A percentile compares a stretch with the other conserved stretches of the same genome.
Evolutionary conservation across 92 coral and sea anemone genomes (phyloP).

Genomic region (Paramuricea clavata): DNA sequence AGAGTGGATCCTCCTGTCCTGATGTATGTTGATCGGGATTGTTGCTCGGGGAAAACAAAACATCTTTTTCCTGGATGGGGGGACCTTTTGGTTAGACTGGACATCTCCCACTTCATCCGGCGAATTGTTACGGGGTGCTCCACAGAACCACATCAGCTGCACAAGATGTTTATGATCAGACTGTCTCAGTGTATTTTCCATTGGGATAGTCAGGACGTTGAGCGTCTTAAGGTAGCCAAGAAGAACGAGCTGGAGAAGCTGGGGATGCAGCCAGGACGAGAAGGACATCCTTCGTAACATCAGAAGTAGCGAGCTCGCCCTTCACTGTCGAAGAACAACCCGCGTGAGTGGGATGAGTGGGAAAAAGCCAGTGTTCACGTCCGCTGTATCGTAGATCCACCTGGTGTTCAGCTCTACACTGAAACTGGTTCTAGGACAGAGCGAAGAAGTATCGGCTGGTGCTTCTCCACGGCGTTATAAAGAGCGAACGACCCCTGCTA

Average conservation of each 20-base stretch:
- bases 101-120: conserved; percentile 57
- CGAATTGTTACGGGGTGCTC: no score
- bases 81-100: no score
- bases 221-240: not conserved
- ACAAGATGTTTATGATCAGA: conserved; percentile 47
- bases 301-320: conserved; percentile 58
- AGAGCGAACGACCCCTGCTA: conserved; percentile 39
- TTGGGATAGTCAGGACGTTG: conserved; percentile 13
- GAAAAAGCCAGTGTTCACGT: conserved; percentile 43
- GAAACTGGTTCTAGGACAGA: no score
- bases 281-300: not conserved
- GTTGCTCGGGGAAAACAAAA: conserved; percentile 50
- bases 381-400: no score
- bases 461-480: no score
- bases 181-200: conserved; percentile 68
- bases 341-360: conserved; percentile 65
- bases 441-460: no score
- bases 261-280: not conserved
- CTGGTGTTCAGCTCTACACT: no score
- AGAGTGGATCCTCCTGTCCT: conserved; percentile 50
- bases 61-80: conserved; percentile 56
- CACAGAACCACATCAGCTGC: conserved; percentile 66
- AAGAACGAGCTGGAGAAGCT: conserved; percentile 1
- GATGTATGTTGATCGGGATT: no score
- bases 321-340: conserved; percentile 70